phyloP scores from a whole-genome alignment of 2,888 invertebrate genomes.

The Pemphredon lugubris region DNA sequence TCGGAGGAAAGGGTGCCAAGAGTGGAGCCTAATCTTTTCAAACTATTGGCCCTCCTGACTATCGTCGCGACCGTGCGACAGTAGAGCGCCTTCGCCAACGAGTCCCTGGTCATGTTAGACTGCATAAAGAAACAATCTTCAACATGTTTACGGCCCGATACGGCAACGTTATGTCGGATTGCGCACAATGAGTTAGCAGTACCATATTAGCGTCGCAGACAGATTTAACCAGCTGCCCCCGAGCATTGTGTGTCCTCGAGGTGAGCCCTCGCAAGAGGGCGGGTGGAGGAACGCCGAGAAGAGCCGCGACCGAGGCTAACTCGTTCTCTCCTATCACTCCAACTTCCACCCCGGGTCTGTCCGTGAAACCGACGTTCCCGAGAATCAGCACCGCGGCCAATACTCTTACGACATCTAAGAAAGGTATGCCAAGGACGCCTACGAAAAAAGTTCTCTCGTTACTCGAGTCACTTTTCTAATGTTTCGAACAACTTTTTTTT shows the following conservation, averaged over 20 bases:
- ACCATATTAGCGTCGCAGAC: constrained; percentile 92
- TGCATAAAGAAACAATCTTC: constrained; percentile 70
- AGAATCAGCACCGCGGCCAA: constrained; percentile 94
- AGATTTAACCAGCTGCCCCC: constrained; percentile 90
- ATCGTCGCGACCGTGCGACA: constrained; percentile 97
- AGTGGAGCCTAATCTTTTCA: constrained; percentile 92
- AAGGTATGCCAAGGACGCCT: constrained; percentile 95
- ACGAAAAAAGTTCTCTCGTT: constrained; percentile 9
- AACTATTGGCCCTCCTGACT: constrained; percentile 94
- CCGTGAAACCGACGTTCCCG: constrained; percentile 95
- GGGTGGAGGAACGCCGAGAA: constrained; percentile 89
- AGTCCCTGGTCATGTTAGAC: constrained; percentile 94
- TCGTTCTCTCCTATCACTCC: constrained; percentile 92
- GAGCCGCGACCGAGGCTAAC: constrained; percentile 91
- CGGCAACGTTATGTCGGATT: not conserved
- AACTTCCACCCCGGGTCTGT: constrained; percentile 89
- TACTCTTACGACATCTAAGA: constrained; percentile 95
- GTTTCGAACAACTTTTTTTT: too few relatives aligned
- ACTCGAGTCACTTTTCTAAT: too few relatives aligned
- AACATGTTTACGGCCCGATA: constrained; percentile 30
- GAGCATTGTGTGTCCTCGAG: constrained; percentile 89
- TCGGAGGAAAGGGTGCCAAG: constrained; percentile 93
- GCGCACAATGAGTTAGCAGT: constrained; percentile 29
- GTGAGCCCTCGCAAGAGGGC: constrained; percentile 92
- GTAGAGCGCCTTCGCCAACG: constrained; percentile 95